These are phyloP conservation scores for Taeniopygia guttata DNA, from an alignment of 2,797 vertebrate genomes.

Conservation along the genomic window DNA sequence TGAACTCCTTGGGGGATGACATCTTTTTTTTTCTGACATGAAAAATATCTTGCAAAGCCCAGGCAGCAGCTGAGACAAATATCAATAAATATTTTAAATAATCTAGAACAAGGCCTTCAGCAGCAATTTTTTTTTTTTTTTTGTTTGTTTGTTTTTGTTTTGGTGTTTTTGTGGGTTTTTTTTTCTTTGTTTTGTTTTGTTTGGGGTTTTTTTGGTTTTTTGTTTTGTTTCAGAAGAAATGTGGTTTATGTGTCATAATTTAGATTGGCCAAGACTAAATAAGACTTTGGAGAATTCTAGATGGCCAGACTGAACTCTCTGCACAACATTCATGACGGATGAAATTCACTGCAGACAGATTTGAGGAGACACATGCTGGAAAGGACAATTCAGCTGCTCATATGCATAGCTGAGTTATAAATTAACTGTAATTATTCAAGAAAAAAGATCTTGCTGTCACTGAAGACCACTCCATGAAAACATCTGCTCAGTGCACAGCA, in stretches of 20 bases:
- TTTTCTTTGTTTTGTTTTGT: no score
- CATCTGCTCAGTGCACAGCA: background rate
- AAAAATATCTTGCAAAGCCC: background rate
- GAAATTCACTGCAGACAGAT: slow-evolving; percentile 17
- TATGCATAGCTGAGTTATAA: background rate
- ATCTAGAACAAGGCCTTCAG: background rate
- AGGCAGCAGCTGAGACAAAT: background rate
- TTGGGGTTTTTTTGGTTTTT: no score
- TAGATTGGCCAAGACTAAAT: background rate
- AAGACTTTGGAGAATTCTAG: slow-evolving; percentile 16
- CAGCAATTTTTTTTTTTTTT: background rate
- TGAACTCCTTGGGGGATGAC: background rate
- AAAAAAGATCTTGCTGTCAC: slow-evolving; percentile 8
- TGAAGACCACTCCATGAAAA: background rate
- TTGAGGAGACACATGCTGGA: background rate
- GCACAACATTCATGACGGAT: background rate
- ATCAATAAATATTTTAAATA: background rate
- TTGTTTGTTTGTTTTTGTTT: no score
- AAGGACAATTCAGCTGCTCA: slow-evolving; percentile 11
- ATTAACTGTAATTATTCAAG: slow-evolving; percentile 16
- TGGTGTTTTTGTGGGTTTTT: no score
- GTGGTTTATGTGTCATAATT: background rate
- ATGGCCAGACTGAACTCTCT: background rate
- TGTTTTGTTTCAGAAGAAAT: background rate
- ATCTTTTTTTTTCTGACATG: background rate